Percentiles rank a stretch among this genome's conserved stretches.
phyloP scores from a whole-genome alignment of 2,113 vertebrate genomes.

The Hylia prasina region DNA sequence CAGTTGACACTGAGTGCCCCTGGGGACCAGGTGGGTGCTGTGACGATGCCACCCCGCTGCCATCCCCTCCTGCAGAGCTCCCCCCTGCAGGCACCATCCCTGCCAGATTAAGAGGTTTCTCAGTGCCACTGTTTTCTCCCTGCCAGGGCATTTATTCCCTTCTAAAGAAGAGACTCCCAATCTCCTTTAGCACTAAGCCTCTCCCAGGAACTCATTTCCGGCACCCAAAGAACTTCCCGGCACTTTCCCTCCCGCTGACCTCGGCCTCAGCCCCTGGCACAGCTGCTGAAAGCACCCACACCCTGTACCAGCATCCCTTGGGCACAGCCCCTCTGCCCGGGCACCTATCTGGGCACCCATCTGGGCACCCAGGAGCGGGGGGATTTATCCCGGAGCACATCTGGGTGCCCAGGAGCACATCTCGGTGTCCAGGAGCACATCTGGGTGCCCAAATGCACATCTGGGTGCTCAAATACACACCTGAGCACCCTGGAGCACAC shows the following conservation, averaged over 20 bases:
- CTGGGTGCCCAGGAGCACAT: background rate
- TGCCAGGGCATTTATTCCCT: background rate
- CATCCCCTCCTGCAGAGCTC: background rate
- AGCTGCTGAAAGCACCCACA: background rate
- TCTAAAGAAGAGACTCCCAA: background rate
- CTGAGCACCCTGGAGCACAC: background rate
- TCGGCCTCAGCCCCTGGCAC: background rate
- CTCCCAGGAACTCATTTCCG: background rate
- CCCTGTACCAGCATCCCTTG: fast-evolving
- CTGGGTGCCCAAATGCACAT: too few species aligned
- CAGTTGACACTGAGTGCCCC: fast-evolving
- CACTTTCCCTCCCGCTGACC: background rate
- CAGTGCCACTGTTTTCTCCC: fast-evolving
- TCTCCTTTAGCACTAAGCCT: background rate
- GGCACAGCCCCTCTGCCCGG: background rate
- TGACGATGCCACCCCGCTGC: fast-evolving
- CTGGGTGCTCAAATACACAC: too few species aligned
- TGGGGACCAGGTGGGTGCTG: fast-evolving
- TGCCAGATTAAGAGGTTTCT: fast-evolving
- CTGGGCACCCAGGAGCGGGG: background rate
- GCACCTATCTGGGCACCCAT: background rate
- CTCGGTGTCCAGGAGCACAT: too few species aligned
- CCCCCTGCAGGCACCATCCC: background rate
- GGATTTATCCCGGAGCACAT: too few species aligned
- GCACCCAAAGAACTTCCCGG: background rate